These are phyloP conservation scores for Bellardia bayeri DNA, from an alignment of 2,888 invertebrate genomes.

Conservation along the genomic window DNA sequence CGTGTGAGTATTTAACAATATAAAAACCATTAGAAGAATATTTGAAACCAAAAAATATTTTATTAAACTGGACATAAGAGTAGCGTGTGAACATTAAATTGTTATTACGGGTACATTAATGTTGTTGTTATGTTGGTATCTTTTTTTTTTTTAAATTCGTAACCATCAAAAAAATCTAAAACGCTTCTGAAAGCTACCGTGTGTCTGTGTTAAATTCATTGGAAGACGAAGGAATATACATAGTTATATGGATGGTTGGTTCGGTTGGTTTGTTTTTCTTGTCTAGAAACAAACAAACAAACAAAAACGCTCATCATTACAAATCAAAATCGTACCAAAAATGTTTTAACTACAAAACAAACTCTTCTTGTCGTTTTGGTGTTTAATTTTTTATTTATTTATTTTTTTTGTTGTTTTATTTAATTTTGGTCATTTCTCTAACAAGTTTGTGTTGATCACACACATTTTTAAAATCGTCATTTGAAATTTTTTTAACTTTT, in stretches of 20 bases:
- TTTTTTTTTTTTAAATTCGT: conserved; percentile 23
- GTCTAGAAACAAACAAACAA: not conserved
- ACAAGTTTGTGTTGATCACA: conserved; percentile 57
- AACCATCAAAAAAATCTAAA: conserved; percentile 55
- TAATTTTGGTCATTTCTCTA: conserved; percentile 49
- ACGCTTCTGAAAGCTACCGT: conserved; percentile 64
- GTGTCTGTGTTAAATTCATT: conserved; percentile 63
- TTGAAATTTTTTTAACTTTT: conserved; percentile 42
- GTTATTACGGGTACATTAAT: conserved; percentile 12
- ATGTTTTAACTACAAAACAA: conserved; percentile 14
- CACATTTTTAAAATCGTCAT: conserved; percentile 53
- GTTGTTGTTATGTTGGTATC: conserved; percentile 5
- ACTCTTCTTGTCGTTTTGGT: conserved; percentile 49
- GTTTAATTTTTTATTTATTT: conserved; percentile 19
- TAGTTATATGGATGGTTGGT: not conserved
- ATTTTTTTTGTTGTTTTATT: not conserved
- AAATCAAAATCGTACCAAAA: conserved; percentile 41
- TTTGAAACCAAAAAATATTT: conserved; percentile 47
- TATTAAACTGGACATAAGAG: conserved; percentile 63
- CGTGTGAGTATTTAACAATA: conserved; percentile 16
- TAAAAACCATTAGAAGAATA: conserved; percentile 58
- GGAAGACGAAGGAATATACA: conserved; percentile 52
- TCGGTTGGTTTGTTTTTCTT: not conserved
- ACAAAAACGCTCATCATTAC: conserved; percentile 42
- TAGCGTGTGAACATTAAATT: conserved; percentile 70